Conservation (phyloP, 1,140 invertebrate genomes). For the Camponotus floridanus region DNA sequence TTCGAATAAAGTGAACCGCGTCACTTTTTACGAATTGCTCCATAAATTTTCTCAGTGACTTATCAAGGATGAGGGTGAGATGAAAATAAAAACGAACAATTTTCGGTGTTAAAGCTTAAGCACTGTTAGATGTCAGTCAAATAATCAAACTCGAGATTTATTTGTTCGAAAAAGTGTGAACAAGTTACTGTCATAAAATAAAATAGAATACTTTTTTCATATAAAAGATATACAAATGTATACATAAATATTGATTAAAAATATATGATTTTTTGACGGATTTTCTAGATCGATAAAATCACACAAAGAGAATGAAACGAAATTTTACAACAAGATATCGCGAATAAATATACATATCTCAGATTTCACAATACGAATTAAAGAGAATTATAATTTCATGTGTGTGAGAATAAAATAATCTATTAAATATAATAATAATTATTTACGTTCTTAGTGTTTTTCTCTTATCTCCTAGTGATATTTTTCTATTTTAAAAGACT, state of each 20-base stretch:
- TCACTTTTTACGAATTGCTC: too few relatives aligned
- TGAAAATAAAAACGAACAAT: too few relatives aligned
- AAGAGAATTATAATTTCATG: conserved; percentile 11
- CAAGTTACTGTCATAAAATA: too few relatives aligned
- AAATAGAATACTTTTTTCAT: background rate
- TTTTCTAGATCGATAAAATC: background rate
- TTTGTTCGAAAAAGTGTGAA: too few relatives aligned
- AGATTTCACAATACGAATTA: background rate
- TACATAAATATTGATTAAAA: background rate
- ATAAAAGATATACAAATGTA: background rate
- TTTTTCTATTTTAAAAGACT: background rate
- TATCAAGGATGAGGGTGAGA: too few relatives aligned
- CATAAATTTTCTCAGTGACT: too few relatives aligned
- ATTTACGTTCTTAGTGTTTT: background rate
- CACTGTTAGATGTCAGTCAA: too few relatives aligned
- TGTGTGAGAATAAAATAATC: background rate
- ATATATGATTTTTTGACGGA: background rate
- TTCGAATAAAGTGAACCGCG: too few relatives aligned
- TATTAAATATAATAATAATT: background rate
- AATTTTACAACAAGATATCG: background rate
- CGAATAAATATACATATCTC: background rate
- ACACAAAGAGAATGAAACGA: background rate
- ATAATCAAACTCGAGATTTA: too few relatives aligned
- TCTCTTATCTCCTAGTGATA: background rate
- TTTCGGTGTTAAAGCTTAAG: too few relatives aligned